Percentiles rank a stretch among this genome's conserved stretches.
These are phyloP conservation scores for Scaptomyza tumidula DNA, from an alignment of 2,888 invertebrate species.

Conservation along the genomic window DNA sequence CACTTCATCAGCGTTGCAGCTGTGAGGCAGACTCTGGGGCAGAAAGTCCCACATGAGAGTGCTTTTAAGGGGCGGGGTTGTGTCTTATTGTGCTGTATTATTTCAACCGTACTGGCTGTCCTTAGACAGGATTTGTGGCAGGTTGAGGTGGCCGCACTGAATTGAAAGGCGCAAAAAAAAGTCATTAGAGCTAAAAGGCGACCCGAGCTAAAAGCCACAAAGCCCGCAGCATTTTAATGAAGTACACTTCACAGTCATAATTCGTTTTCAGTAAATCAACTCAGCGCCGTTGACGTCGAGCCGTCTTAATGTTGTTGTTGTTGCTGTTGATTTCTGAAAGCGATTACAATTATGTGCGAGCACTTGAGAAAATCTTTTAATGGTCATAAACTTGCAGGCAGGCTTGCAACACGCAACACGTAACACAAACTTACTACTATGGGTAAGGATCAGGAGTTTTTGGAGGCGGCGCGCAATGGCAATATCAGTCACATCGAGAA, in stretches of 20 bases:
- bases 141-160: slow-evolving; percentile 15
- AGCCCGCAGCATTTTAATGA: slow-evolving; percentile 70
- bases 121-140: slow-evolving; percentile 28
- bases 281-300: slow-evolving; percentile 11
- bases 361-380: slow-evolving; percentile 49
- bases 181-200: slow-evolving; percentile 72
- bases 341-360: slow-evolving; percentile 47
- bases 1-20: slow-evolving; percentile 64
- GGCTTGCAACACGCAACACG: neutral
- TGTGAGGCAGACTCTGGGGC: slow-evolving; percentile 32
- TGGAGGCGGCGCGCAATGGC: slow-evolving; percentile 97
- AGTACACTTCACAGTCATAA: slow-evolving; percentile 72
- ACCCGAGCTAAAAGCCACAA: slow-evolving; percentile 52
- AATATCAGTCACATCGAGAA: slow-evolving; percentile 95
- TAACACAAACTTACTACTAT: slow-evolving; percentile 84
- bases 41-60: slow-evolving; percentile 16
- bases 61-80: neutral
- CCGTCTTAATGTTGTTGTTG: slow-evolving; percentile 3
- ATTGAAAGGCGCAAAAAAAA: slow-evolving; percentile 61
- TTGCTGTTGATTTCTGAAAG: slow-evolving; percentile 23
- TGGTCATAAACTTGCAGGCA: slow-evolving; percentile 42
- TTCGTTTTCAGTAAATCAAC: slow-evolving; percentile 67
- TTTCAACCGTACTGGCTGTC: slow-evolving; percentile 38
- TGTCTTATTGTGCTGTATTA: slow-evolving; percentile 54
- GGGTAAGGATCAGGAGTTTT: slow-evolving; percentile 98